Evolutionary conservation across 2,797 vertebrate genomes (phyloP).

Genomic region (Numenius phaeopus): DNA sequence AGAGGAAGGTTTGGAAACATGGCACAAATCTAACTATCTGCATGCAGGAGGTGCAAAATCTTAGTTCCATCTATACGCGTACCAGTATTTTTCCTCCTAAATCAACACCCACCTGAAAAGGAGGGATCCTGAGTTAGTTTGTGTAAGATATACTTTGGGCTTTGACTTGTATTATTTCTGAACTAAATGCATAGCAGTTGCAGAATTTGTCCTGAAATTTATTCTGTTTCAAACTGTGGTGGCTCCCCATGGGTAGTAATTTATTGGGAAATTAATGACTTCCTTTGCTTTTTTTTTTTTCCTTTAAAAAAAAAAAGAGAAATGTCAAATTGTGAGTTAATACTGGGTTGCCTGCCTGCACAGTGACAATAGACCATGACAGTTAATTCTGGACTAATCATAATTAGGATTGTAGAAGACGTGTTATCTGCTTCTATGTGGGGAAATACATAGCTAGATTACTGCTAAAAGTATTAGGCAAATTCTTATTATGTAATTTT

Average conservation of each 20-base stretch:
- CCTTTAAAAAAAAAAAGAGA: neutral
- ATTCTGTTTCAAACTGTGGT: neutral
- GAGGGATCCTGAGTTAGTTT: neutral
- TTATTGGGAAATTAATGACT: neutral
- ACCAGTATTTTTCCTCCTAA: neutral
- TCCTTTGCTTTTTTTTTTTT: neutral
- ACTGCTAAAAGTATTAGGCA: neutral
- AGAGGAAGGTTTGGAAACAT: neutral
- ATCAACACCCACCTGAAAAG: neutral
- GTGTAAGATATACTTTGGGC: neutral
- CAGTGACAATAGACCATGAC: neutral
- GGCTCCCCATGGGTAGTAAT: neutral
- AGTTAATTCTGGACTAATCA: neutral
- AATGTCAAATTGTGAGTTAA: neutral
- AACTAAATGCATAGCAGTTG: neutral
- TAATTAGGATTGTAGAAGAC: neutral
- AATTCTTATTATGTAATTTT: neutral
- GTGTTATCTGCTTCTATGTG: neutral
- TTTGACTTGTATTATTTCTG: neutral
- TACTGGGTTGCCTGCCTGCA: neutral
- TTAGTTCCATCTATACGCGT: accelerated
- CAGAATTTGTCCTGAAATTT: neutral
- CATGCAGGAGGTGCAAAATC: neutral
- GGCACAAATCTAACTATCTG: neutral
- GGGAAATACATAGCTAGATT: neutral